A percentile compares a stretch with the other conserved stretches of the same genome.
Conservation (phyloP, 1,140 invertebrate species). For the Chrysoperla carnea region DNA sequence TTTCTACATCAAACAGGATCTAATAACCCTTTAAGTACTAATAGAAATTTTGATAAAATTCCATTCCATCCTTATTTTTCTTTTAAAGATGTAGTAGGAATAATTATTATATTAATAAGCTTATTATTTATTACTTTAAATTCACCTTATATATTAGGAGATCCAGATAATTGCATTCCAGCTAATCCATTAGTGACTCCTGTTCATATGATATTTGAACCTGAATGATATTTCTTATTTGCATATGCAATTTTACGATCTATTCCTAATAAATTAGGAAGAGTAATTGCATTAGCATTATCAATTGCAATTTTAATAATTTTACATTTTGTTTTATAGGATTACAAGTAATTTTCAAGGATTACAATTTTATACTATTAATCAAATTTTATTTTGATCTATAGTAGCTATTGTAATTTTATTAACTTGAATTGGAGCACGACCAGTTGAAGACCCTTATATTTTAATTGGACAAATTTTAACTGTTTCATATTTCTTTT, state of each 20-base stretch:
- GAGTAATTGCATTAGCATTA: slow-evolving; percentile 43
- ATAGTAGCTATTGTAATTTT: slow-evolving; percentile 31
- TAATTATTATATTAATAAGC: slow-evolving; percentile 28
- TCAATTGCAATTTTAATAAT: slow-evolving; percentile 42
- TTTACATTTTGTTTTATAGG: slow-evolving; percentile 29
- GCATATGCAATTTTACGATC: slow-evolving; percentile 54
- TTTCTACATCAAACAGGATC: slow-evolving; percentile 40
- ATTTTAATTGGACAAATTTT: slow-evolving; percentile 36
- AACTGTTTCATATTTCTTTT: slow-evolving; percentile 41
- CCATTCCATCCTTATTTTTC: slow-evolving; percentile 39
- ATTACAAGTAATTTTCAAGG: slow-evolving; percentile 31
- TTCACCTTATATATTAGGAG: slow-evolving; percentile 36
- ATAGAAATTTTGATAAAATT: slow-evolving; percentile 39
- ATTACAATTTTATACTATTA: slow-evolving; percentile 32
- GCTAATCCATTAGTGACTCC: slow-evolving; percentile 49
- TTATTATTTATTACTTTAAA: slow-evolving; percentile 26
- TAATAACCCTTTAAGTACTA: slow-evolving; percentile 37
- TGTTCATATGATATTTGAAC: slow-evolving; percentile 51
- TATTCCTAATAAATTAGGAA: slow-evolving; percentile 56
- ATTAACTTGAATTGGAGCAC: slow-evolving; percentile 46
- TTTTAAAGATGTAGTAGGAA: slow-evolving; percentile 36
- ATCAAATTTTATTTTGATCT: slow-evolving; percentile 37
- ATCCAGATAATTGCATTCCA: slow-evolving; percentile 49
- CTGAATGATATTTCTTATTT: slow-evolving; percentile 62
- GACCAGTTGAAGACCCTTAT: slow-evolving; percentile 39